These are phyloP conservation scores for Gymnodraco acuticeps DNA, from an alignment of 2,797 vertebrate species.

Conservation along the genomic window DNA sequence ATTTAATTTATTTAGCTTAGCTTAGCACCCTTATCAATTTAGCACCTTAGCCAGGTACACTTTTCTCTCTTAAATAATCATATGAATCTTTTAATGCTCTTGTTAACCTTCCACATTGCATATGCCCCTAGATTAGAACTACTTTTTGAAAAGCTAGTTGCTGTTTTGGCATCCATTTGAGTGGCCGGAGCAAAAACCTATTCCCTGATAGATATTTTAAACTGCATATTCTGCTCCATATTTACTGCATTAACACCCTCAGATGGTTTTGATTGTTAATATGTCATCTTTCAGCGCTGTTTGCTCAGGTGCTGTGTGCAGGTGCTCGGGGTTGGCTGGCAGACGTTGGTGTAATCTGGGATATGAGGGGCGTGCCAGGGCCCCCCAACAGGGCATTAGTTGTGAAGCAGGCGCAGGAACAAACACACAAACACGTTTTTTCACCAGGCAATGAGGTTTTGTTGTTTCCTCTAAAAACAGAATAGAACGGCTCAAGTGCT, in stretches of 20 bases:
- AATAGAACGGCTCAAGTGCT: background rate
- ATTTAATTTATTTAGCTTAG: conserved; percentile 28
- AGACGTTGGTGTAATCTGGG: conserved; percentile 58
- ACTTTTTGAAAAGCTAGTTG: background rate
- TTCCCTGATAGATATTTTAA: background rate
- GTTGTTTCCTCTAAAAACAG: background rate
- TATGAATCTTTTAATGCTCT: background rate
- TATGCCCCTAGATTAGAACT: background rate
- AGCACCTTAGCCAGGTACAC: background rate
- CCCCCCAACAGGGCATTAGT: conserved; percentile 34
- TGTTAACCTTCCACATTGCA: background rate
- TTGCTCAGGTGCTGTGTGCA: conserved; percentile 31
- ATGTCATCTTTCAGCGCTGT: background rate
- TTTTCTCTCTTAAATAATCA: background rate
- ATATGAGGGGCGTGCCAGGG: conserved; percentile 48
- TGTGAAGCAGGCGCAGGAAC: conserved; percentile 29
- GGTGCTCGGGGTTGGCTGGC: conserved; percentile 42
- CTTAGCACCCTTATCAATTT: too few relatives aligned
- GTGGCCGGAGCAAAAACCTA: background rate
- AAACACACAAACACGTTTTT: background rate
- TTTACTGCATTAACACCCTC: background rate
- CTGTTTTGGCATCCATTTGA: background rate
- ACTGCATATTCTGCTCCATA: background rate
- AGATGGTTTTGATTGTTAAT: background rate
- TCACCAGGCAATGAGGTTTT: conserved; percentile 1